These are phyloP conservation scores for Peromyscus nudipes DNA, from an alignment of 2,797 vertebrate species.

Conservation along the genomic window DNA sequence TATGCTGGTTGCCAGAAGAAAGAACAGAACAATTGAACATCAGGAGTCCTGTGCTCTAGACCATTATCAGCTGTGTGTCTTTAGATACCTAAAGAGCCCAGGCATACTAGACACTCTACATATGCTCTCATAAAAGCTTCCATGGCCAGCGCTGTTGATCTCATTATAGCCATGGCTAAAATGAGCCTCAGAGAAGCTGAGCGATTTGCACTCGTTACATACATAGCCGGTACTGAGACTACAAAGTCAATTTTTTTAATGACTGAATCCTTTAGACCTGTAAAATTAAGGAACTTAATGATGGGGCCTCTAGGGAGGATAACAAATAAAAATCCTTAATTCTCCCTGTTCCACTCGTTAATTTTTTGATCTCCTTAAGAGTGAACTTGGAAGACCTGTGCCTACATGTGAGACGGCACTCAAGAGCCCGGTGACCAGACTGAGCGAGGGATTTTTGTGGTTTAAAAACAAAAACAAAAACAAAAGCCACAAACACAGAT, in stretches of 20 bases:
- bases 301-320: neutral
- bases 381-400: constrained; percentile 85
- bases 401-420: no score
- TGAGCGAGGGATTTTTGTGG: neutral
- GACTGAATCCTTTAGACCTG: constrained; percentile 6
- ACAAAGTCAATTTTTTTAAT: neutral
- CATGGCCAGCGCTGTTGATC: neutral
- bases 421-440: neutral
- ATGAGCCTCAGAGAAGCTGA: neutral
- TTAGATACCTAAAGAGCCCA: neutral
- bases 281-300: constrained; percentile 32
- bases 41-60: neutral
- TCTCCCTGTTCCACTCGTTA: neutral
- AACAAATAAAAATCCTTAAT: constrained; percentile 10
- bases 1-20: neutral
- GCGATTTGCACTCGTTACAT: neutral
- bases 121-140: neutral
- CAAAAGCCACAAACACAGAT: neutral
- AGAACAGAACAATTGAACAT: neutral
- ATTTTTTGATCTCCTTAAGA: constrained; percentile 85
- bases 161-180: neutral
- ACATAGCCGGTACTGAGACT: neutral
- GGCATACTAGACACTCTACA: neutral
- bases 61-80: neutral
- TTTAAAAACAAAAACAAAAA: neutral